A percentile compares a stretch with the other conserved stretches of the same genome.
Evolutionary conservation across 2,888 invertebrate genomes (phyloP).

Genomic region (Poecilobothrus nobilitatus): DNA sequence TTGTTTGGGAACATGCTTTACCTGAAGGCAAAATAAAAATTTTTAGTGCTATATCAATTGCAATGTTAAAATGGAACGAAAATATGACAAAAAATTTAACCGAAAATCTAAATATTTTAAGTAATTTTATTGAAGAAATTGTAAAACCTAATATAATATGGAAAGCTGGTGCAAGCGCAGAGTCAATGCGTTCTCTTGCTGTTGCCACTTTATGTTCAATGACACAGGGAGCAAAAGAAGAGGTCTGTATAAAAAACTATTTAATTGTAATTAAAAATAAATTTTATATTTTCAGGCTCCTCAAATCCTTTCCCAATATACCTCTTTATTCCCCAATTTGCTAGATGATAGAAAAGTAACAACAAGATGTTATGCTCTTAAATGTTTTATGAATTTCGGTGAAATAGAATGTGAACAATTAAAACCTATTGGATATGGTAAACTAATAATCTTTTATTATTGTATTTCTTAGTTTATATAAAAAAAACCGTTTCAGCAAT

Average conservation of each 20-base stretch:
- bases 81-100: constrained; percentile 27
- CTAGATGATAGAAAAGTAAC: constrained; percentile 38
- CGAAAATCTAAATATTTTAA: constrained; percentile 29
- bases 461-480: background rate
- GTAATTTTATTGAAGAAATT: constrained; percentile 29
- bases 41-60: constrained; percentile 37
- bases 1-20: constrained; percentile 33
- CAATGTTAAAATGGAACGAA: constrained; percentile 33
- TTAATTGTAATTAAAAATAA: background rate
- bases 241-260: constrained; percentile 18
- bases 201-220: constrained; percentile 38
- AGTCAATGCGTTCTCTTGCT: constrained; percentile 41
- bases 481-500: constrained; percentile 26
- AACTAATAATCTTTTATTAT: background rate
- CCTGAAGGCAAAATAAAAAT: constrained; percentile 39
- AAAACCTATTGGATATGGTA: constrained; percentile 34
- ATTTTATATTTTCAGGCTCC: constrained; percentile 19
- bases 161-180: constrained; percentile 38
- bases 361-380: constrained; percentile 39
- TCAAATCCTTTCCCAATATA: constrained; percentile 30
- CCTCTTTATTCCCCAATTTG: constrained; percentile 33
- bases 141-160: constrained; percentile 36
- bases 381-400: constrained; percentile 34
- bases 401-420: constrained; percentile 32
- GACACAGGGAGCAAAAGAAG: constrained; percentile 33